phyloP scores from a whole-genome alignment of 1,140 invertebrate genomes.

The Brachionus rubens region DNA sequence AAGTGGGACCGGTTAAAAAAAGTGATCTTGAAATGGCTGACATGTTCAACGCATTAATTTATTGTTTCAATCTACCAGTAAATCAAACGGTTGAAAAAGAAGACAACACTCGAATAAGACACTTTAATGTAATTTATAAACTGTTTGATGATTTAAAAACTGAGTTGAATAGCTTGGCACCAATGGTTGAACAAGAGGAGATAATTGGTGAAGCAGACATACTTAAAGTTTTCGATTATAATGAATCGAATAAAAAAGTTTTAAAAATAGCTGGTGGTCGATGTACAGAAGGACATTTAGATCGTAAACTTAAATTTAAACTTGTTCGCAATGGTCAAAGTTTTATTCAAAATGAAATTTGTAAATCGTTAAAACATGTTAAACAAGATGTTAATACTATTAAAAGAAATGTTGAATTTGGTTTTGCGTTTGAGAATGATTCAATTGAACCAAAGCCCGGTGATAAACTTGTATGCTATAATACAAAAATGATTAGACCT shows the following conservation, averaged over 20 bases:
- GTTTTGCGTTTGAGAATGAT: constrained; percentile 71
- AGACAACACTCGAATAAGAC: constrained; percentile 61
- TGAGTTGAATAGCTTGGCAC: constrained; percentile 73
- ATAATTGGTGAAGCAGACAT: constrained; percentile 79
- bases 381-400: constrained; percentile 82
- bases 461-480: constrained; percentile 76
- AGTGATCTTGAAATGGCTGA: constrained; percentile 80
- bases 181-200: constrained; percentile 71
- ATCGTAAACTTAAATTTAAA: constrained; percentile 68
- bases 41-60: constrained; percentile 69
- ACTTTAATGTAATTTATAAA: constrained; percentile 83
- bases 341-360: constrained; percentile 63
- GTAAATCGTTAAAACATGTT: constrained; percentile 78
- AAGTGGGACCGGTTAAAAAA: constrained; percentile 77
- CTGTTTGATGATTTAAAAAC: constrained; percentile 81
- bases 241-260: constrained; percentile 72
- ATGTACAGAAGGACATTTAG: constrained; percentile 74
- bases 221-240: constrained; percentile 76
- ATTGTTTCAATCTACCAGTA: not conserved
- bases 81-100: not conserved
- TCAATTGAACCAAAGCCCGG: constrained; percentile 69
- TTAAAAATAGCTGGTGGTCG: constrained; percentile 80
- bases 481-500: constrained; percentile 66
- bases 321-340: constrained; percentile 70
- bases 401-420: constrained; percentile 80